Evolutionary conservation across 2,888 invertebrate genomes (phyloP).

Genomic region (Cinara cedri): DNA sequence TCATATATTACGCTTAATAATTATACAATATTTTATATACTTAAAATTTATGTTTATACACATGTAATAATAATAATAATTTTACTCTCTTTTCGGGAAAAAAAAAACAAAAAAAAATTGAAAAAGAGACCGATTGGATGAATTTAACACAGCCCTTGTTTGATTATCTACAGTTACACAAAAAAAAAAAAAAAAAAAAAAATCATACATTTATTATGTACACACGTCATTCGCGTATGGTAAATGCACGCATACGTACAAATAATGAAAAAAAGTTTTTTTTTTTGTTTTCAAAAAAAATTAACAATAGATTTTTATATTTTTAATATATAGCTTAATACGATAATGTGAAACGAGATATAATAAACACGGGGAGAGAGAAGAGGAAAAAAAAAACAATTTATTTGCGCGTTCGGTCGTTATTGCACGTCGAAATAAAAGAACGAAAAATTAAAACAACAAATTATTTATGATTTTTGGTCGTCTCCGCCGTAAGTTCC

Average conservation of each 20-base stretch:
- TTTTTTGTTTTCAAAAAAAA: slow-evolving; percentile 27
- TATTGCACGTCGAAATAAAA: slow-evolving; percentile 10
- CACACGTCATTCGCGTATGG: slow-evolving; percentile 27
- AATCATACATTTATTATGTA: slow-evolving; percentile 34
- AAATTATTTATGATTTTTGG: not conserved
- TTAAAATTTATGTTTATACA: slow-evolving; percentile 29
- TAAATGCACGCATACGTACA: slow-evolving; percentile 5
- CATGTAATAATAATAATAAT: slow-evolving; percentile 9
- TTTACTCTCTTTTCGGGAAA: slow-evolving; percentile 22
- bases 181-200: slow-evolving; percentile 14
- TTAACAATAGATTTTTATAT: slow-evolving; percentile 20
- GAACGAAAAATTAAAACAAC: no score
- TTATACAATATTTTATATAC: slow-evolving; percentile 2
- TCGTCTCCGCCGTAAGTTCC: no score
- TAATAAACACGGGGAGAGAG: slow-evolving; percentile 21
- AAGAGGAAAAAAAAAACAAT: slow-evolving; percentile 14
- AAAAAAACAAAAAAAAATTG: slow-evolving; percentile 35
- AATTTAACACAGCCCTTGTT: slow-evolving; percentile 57
- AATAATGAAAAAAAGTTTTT: slow-evolving; percentile 34
- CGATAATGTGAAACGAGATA: no score
- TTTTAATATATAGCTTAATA: slow-evolving; percentile 32
- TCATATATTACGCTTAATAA: not conserved
- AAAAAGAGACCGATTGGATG: slow-evolving; percentile 56
- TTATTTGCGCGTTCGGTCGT: slow-evolving; percentile 41
- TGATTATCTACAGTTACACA: slow-evolving; percentile 56